Percentiles rank a stretch among this genome's conserved stretches.
These are phyloP conservation scores for Podarcis lilfordi DNA, from an alignment of 2,797 vertebrate species.

Conservation along the genomic window DNA sequence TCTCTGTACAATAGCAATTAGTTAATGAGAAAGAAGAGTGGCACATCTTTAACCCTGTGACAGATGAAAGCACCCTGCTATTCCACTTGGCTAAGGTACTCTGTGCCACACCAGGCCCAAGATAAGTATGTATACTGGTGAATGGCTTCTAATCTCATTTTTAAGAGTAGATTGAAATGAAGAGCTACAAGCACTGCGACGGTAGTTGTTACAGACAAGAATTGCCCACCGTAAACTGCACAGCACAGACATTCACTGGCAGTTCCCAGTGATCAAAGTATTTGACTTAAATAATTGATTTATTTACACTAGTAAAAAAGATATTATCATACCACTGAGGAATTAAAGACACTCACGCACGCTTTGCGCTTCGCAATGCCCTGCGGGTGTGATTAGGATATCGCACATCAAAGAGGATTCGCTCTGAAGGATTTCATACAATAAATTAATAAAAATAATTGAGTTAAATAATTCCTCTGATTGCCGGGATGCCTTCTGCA, in stretches of 20 bases:
- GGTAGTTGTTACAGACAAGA: constrained; percentile 37
- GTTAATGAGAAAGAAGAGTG: constrained; percentile 68
- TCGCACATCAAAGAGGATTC: constrained; percentile 71
- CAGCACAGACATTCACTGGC: constrained; percentile 54
- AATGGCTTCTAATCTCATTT: constrained; percentile 58
- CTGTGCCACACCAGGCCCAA: constrained; percentile 39
- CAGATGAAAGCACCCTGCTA: constrained; percentile 56
- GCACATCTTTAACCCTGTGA: constrained; percentile 62
- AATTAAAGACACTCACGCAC: constrained; percentile 67
- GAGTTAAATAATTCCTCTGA: constrained; percentile 65
- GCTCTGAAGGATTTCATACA: constrained; percentile 62
- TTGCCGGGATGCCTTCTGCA: constrained; percentile 25
- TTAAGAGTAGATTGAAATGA: constrained; percentile 52
- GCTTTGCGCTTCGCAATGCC: constrained; percentile 61
- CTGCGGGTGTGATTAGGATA: constrained; percentile 69
- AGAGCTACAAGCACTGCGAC: constrained; percentile 37
- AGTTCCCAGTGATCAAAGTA: constrained; percentile 71
- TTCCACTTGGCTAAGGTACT: constrained; percentile 46
- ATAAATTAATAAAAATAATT: constrained; percentile 70
- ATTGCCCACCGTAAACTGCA: constrained; percentile 35
- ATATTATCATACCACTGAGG: constrained; percentile 66
- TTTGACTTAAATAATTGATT: constrained; percentile 77
- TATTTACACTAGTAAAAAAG: constrained; percentile 72
- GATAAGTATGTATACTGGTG: constrained; percentile 43
- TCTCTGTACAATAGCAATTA: constrained; percentile 66